A percentile compares a stretch with the other conserved stretches of the same genome.
These are phyloP conservation scores for Rousettus madagascariensis DNA, from an alignment of 2,797 vertebrate species.

Conservation along the genomic window DNA sequence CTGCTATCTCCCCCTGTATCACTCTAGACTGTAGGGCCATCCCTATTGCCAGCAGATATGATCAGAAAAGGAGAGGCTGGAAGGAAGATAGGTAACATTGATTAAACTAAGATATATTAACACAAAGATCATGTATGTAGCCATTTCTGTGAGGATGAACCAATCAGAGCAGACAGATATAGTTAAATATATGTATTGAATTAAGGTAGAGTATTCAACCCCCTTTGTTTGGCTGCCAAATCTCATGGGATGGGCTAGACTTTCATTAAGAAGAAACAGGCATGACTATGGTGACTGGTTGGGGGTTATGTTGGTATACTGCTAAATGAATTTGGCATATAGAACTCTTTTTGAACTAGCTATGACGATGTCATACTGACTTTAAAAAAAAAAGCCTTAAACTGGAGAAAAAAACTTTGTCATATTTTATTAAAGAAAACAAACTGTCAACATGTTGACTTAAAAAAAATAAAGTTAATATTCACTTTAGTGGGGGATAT, in stretches of 20 bases:
- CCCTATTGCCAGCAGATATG: constrained; percentile 79
- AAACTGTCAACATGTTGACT: constrained; percentile 45
- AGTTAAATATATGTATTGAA: constrained; percentile 15
- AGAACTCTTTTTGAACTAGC: constrained; percentile 37
- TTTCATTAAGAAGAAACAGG: constrained; percentile 42
- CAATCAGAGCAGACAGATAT: constrained; percentile 40
- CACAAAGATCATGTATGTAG: constrained; percentile 2
- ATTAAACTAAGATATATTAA: constrained; percentile 57
- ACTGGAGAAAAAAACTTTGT: constrained; percentile 37
- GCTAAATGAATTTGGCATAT: constrained; percentile 1
- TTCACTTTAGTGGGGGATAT: constrained; percentile 61
- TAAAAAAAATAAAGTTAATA: constrained; percentile 53
- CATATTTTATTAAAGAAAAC: constrained; percentile 55
- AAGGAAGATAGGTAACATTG: constrained; percentile 54
- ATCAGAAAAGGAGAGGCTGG: constrained; percentile 63
- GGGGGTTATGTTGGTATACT: background rate
- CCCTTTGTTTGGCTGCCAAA: constrained; percentile 30
- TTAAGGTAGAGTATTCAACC: background rate
- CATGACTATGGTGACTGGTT: background rate
- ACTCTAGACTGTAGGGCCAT: constrained; percentile 76
- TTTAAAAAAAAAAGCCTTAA: background rate
- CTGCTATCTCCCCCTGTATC: constrained; percentile 81
- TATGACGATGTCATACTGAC: background rate
- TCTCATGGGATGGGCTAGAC: background rate
- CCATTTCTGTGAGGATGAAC: constrained; percentile 50